These are phyloP conservation scores for Colossoma macropomum DNA, from an alignment of 2,113 vertebrate genomes.

Conservation along the genomic window DNA sequence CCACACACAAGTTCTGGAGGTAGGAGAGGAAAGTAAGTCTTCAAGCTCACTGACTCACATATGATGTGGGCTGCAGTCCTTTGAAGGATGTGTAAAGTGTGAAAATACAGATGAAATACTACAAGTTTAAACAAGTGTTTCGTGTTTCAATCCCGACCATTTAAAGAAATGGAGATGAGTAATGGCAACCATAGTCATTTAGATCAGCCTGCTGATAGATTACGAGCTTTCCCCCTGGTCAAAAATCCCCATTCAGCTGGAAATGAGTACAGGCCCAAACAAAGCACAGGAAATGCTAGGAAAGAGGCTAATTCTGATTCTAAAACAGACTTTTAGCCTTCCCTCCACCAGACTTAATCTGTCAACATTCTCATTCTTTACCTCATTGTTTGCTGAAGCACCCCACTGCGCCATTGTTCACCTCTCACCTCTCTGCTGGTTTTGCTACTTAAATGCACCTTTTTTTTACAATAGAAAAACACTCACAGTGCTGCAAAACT, in stretches of 20 bases:
- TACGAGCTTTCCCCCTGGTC: constrained; percentile 14
- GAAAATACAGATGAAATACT: not conserved
- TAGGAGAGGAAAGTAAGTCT: not conserved
- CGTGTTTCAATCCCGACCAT: not conserved
- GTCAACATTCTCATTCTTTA: not conserved
- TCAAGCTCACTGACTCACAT: not conserved
- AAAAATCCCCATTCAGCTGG: constrained; percentile 35
- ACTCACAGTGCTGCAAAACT: not conserved
- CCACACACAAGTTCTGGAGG: not conserved
- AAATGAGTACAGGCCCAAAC: constrained; percentile 12
- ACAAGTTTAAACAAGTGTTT: not conserved
- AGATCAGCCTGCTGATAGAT: not conserved
- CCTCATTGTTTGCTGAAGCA: not conserved
- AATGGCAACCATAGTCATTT: constrained; percentile 15
- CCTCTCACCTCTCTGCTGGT: not conserved
- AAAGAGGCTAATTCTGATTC: not conserved
- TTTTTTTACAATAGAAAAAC: not conserved
- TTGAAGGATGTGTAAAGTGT: not conserved
- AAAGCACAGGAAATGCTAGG: not conserved
- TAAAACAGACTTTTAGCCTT: not conserved
- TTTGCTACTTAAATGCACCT: not conserved
- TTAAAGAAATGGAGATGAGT: constrained; percentile 1
- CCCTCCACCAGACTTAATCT: constrained; percentile 8
- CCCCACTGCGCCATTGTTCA: not conserved
- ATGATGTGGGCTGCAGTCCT: not conserved